Evolutionary conservation across 2,113 vertebrate genomes (phyloP), one percentile per base, ranked within the genome.

Genomic region (Corythoichthys intestinalis): DNA sequence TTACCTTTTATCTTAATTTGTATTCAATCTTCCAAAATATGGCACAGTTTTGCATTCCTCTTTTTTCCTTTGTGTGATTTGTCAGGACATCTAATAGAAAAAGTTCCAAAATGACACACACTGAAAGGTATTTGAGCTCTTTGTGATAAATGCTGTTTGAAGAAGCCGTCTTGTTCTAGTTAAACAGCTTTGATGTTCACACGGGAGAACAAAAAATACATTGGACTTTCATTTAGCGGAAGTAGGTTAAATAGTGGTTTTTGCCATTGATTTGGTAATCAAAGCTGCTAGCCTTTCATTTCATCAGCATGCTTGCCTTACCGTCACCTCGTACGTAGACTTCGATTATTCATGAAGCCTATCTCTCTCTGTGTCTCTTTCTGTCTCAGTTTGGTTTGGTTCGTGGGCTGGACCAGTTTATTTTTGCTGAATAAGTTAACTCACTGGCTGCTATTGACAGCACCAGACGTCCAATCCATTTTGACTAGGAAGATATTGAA

Each of bases 1-100:
- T 73, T 85, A 86, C 82, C 74, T 87, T 86, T 90, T 86, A 82
- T 78, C 84, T 89, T 67, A 57, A 64, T 81, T 74, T 80, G 79
- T 69, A 71, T 47, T 78, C 47, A 83, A 81, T 82, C 79, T 77
- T 15, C 15, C 53, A 63, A 65, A 73, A 83, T 61, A 48, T 74
- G 58, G 59, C 76, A 77, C 46, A 46, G 69, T 47, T 48, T 20
- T 48, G 56, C 63, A 46, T 20, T 35, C 56, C 68, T 65, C 84
- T 86, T 77, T 66, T 80, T 2, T 54, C 68, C 62, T 84, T 86
- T 76, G 67, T 81, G 65, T 50, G 9, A 62, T 76, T 81, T 79
- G 81, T 74, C 76, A 62, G 39, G 72, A 39, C 54, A 78, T 80
- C 75, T 76, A 71, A 77, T 77, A 73, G 59, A 12, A 60, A 48